Percentiles rank a stretch among this genome's conserved stretches.
Evolutionary conservation across 2,113 vertebrate genomes (phyloP).

Genomic region (Atrichornis clamosus): DNA sequence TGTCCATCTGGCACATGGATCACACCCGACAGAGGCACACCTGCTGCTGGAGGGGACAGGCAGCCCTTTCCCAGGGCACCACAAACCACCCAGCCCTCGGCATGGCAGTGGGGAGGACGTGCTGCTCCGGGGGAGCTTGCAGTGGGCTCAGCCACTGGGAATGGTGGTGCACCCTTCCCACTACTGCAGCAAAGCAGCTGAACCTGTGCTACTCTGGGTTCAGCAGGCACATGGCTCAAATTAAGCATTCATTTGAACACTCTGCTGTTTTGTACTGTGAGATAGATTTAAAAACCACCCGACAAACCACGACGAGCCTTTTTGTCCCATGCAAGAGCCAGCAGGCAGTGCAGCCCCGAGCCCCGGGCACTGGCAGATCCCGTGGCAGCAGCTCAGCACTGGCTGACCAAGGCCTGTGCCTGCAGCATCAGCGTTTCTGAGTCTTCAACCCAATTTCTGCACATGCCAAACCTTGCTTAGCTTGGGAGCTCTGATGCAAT

Average conservation of each 20-base stretch:
- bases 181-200: not conserved
- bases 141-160: not conserved
- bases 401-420: not conserved
- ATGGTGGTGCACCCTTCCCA: not conserved
- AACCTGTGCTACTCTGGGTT: not conserved
- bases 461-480: slow-evolving; percentile 61
- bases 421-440: not conserved
- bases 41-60: not conserved
- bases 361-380: not conserved
- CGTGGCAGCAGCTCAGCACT: not conserved
- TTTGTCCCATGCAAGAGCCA: not conserved
- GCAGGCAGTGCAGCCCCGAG: not conserved
- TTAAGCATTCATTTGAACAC: rapidly evolving
- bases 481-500: slow-evolving; percentile 56
- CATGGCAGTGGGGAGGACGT: not conserved
- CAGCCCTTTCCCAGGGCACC: not conserved
- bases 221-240: not conserved
- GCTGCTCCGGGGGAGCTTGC: not conserved
- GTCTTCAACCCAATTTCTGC: slow-evolving; percentile 38
- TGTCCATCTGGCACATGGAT: not conserved
- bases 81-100: not conserved
- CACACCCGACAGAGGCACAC: not conserved
- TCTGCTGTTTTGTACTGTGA: not conserved
- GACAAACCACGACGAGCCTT: not conserved
- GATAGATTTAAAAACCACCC: not conserved